Conservation (phyloP, 2,113 vertebrate species). For the Cavia aperea region DNA sequence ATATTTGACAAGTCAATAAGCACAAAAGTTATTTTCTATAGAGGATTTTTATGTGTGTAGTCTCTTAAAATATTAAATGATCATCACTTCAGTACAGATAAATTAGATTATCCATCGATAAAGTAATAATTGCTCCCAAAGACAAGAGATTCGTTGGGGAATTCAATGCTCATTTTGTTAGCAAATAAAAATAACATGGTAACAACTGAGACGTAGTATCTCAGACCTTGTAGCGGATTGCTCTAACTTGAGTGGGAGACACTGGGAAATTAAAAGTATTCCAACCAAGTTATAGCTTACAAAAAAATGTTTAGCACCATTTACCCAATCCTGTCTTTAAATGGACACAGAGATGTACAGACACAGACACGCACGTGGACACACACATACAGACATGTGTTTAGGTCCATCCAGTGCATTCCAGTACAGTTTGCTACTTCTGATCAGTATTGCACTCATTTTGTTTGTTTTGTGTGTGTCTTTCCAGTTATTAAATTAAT, state of each 20-base stretch:
- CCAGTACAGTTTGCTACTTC: background rate
- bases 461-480: background rate
- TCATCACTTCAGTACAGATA: constrained; percentile 10
- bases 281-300: background rate
- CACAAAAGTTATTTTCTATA: background rate
- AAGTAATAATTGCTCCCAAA: constrained; percentile 36
- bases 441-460: background rate
- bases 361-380: no score
- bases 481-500: constrained; percentile 6
- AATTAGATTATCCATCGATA: background rate
- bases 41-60: background rate
- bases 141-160: background rate
- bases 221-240: background rate
- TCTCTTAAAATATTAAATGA: constrained; percentile 15
- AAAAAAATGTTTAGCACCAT: background rate
- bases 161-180: constrained; percentile 4
- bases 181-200: constrained; percentile 5
- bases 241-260: background rate
- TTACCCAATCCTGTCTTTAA: background rate
- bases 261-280: background rate
- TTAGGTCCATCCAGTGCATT: background rate
- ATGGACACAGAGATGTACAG: background rate
- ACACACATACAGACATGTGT: background rate
- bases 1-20: background rate
- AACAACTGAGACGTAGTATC: background rate